Evolutionary conservation across 2,888 invertebrate species (phyloP), one percentile per base, ranked within the genome.

Genomic region (Metopia argyrocephala): DNA sequence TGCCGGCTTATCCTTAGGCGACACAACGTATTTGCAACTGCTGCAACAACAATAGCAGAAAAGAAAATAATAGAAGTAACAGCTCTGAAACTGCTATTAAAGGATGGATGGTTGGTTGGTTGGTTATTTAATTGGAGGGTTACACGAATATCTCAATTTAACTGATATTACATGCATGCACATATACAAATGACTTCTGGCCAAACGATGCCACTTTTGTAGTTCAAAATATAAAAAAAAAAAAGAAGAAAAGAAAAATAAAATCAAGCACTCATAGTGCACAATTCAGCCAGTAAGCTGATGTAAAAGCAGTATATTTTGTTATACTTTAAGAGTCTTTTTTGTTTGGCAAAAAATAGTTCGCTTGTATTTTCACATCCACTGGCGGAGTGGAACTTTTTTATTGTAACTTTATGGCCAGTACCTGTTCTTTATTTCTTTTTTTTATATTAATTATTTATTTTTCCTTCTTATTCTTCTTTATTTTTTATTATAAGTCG

Each of bases 1-100:
- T 62, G 61, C 31, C 50, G 61, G 73, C 54, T 66, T 70, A 75
- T 70, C 69, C 74, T 79, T 79, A 48, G 65, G 45, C 65, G 3
- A 52, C 18, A 54, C 57, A 59, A 52, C 64, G 25, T 46, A 62
- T 69, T 50, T 69, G 38, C 62, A 23, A 76, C 20, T 56, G 25
- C 9, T 20, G 57, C 23, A 18, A 54, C 3, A 23, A 9, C 7
- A 28, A 38, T 38, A 38, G 15, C 38, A 38, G 15, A 38, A 38
- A 9, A 31, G 12, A 31, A 31, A 31, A 7, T 12, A 38, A 38
- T 12, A 38, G 9, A 38, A 38, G 9, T 15, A 12, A 38, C 9
- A 38, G 0, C 46, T 25, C 5, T 20, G 57, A 23, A 18, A 38
- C 6, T 18, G 20, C 7, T 27, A n/a, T n/a, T n/a, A n/a, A n/a